Evolutionary conservation across 2,888 invertebrate genomes (phyloP).

Genomic region (Phengaris alcon): DNA sequence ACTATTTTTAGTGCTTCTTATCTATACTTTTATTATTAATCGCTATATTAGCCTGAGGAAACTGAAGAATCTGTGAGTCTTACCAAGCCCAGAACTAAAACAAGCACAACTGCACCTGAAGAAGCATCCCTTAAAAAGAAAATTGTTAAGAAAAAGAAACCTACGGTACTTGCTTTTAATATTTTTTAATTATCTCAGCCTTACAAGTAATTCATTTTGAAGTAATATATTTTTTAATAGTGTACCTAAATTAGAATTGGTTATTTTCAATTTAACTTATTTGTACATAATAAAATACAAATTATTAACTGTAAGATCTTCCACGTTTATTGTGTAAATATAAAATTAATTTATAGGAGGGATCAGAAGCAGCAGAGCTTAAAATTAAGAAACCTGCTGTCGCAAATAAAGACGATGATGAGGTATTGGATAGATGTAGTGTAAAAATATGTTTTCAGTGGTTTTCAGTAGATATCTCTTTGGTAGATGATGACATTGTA

Average conservation of each 20-base stretch:
- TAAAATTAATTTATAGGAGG: conserved; percentile 57
- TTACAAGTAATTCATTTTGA: not conserved
- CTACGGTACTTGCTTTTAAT: conserved; percentile 57
- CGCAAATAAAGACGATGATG: conserved; percentile 66
- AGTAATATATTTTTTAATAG: not conserved
- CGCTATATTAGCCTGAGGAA: conserved; percentile 67
- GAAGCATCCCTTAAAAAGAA: conserved; percentile 75
- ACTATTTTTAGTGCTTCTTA: conserved; percentile 32
- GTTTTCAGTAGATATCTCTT: conserved; percentile 18
- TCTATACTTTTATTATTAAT: conserved; percentile 44
- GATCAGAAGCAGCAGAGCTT: conserved; percentile 68
- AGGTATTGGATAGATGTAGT: conserved; percentile 55
- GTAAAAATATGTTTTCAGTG: conserved; percentile 29
- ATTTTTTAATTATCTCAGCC: conserved; percentile 64
- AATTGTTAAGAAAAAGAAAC: conserved; percentile 74
- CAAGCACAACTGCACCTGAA: conserved; percentile 73
- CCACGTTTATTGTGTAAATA: not conserved
- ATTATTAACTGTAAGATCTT: not conserved
- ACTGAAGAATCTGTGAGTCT: conserved; percentile 74
- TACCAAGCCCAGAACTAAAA: conserved; percentile 71
- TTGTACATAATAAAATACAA: not conserved
- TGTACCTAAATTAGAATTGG: not conserved
- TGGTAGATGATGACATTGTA: not conserved
- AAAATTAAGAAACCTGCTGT: conserved; percentile 74
- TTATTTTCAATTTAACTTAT: not conserved